Percentiles rank a stretch among this genome's conserved stretches.
Conservation (phyloP, 2,797 vertebrate species). For the Hydrophis major region DNA sequence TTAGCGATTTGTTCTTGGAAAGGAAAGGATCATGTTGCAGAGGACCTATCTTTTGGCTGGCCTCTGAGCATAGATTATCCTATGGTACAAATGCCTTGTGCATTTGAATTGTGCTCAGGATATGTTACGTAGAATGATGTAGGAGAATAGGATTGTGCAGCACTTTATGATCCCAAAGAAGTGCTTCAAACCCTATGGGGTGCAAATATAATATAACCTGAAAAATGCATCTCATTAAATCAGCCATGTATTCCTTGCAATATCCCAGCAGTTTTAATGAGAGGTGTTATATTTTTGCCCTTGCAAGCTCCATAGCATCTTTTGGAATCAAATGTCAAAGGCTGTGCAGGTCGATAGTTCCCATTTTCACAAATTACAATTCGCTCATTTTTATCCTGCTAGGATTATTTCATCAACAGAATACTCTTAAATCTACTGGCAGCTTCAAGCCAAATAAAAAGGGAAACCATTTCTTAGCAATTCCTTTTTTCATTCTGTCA, state of each 20-base stretch:
- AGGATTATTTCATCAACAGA: too few species aligned
- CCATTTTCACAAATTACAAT: not conserved
- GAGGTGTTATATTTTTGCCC: not conserved
- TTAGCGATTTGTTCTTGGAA: not conserved
- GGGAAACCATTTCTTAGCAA: not conserved
- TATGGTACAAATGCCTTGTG: not conserved
- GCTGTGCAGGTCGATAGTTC: not conserved
- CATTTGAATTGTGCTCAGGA: not conserved
- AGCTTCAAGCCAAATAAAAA: not conserved
- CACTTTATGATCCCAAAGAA: not conserved
- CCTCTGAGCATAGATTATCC: not conserved
- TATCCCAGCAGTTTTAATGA: not conserved
- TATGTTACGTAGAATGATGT: not conserved
- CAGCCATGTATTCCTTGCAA: not conserved
- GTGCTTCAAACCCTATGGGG: not conserved
- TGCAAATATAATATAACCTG: not conserved
- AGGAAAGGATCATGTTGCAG: not conserved
- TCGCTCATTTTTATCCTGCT: not conserved
- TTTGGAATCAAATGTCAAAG: not conserved
- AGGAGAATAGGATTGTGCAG: not conserved
- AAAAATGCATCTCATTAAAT: not conserved
- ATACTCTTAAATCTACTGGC: not conserved
- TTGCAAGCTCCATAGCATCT: not conserved
- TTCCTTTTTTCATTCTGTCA: not conserved
- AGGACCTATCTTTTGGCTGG: not conserved